These are phyloP conservation scores for Octopus bimaculoides DNA, from an alignment of 1,140 invertebrate genomes.

Conservation along the genomic window DNA sequence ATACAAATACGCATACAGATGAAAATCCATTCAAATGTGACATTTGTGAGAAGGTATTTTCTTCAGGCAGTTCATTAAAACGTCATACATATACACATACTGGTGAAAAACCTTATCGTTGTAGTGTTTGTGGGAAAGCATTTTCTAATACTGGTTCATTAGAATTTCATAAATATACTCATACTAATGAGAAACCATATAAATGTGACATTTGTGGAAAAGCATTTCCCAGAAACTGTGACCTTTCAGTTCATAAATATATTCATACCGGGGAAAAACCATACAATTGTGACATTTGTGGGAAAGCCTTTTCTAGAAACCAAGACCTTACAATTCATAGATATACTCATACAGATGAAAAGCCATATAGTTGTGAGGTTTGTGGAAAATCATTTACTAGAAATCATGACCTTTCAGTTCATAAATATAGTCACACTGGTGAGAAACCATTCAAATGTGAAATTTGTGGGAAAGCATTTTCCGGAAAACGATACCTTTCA, in stretches of 20 bases:
- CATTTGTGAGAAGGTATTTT: not conserved
- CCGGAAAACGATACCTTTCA: conserved; percentile 10
- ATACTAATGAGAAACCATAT: conserved; percentile 86
- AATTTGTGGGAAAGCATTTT: conserved; percentile 7
- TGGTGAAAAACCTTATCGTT: not conserved
- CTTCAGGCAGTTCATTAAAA: not conserved
- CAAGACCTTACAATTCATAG: conserved; percentile 23
- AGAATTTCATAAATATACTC: conserved; percentile 51
- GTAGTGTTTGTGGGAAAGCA: not conserved
- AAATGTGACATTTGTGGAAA: conserved; percentile 35
- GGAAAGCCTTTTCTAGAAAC: conserved; percentile 20
- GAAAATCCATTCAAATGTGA: not conserved
- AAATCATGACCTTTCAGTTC: conserved; percentile 50
- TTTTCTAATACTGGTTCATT: not conserved
- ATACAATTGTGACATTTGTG: conserved; percentile 29
- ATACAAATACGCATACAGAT: not conserved
- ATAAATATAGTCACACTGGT: conserved; percentile 72
- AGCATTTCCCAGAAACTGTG: conserved; percentile 20
- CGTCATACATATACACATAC: not conserved
- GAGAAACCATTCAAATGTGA: conserved; percentile 3
- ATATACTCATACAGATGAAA: conserved; percentile 27
- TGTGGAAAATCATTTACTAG: conserved; percentile 28
- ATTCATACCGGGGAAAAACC: conserved; percentile 26
- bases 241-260: conserved; percentile 27
- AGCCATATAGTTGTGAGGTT: conserved; percentile 27